Conservation (phyloP, 2,888 invertebrate species). For the Willowsia nigromaculata region DNA sequence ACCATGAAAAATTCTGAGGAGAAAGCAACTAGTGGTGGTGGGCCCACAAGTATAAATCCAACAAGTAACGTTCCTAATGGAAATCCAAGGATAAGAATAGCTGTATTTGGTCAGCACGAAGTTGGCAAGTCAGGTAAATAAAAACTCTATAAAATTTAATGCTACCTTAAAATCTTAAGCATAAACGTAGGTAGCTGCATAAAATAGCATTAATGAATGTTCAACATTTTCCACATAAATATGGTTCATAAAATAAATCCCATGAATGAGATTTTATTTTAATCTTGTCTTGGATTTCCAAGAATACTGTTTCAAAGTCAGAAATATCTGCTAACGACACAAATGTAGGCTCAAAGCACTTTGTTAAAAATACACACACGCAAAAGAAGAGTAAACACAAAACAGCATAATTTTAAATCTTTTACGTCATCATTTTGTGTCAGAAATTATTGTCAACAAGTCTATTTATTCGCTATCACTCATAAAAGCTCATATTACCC, state of each 20-base stretch:
- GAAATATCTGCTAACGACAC: no score
- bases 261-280: no score
- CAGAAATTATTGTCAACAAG: neutral
- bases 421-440: neutral
- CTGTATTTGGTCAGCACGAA: slow-evolving; percentile 88
- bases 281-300: no score
- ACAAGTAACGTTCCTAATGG: slow-evolving; percentile 54
- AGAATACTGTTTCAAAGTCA: no score
- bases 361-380: neutral
- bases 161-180: no score
- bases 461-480: neutral
- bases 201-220: no score
- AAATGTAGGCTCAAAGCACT: no score
- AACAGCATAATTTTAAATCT: neutral
- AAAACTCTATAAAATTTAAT: no score
- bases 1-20: slow-evolving; percentile 72
- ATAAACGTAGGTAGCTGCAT: no score
- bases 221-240: no score
- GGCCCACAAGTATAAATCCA: slow-evolving; percentile 38
- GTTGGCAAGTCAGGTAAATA: slow-evolving; percentile 89
- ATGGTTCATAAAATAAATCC: no score
- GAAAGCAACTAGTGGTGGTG: slow-evolving; percentile 49
- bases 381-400: neutral
- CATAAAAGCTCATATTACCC: neutral
- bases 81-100: slow-evolving; percentile 85